Conservation (phyloP, 2,888 invertebrate species). For the Acleris laterana region DNA sequence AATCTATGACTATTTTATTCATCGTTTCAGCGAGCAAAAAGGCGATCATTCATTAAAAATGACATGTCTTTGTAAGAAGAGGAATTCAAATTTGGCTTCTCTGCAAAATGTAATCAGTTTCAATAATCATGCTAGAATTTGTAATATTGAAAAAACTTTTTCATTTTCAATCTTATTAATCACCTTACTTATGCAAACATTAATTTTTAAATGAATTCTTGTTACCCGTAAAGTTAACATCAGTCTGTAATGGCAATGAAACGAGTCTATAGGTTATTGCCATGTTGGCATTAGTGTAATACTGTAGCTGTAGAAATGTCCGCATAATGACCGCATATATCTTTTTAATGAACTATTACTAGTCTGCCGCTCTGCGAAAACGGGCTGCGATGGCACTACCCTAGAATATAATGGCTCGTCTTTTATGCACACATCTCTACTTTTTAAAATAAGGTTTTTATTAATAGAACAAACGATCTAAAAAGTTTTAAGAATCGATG, state of each 20-base stretch:
- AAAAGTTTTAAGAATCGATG: no score
- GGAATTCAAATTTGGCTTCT: not conserved
- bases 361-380: slow-evolving; percentile 67
- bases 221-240: not conserved
- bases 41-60: slow-evolving; percentile 27
- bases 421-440: slow-evolving; percentile 56
- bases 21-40: slow-evolving; percentile 11
- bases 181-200: no score
- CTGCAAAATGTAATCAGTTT: not conserved
- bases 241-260: slow-evolving; percentile 39
- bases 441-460: slow-evolving; percentile 55
- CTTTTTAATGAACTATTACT: slow-evolving; percentile 76
- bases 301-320: slow-evolving; percentile 60
- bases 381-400: slow-evolving; percentile 58
- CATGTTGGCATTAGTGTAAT: slow-evolving; percentile 61
- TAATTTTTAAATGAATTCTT: not conserved
- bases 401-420: slow-evolving; percentile 62
- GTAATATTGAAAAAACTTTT: not conserved
- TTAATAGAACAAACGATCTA: no score
- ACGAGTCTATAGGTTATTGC: slow-evolving; percentile 54
- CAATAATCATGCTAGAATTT: not conserved
- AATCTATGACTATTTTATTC: slow-evolving; percentile 25
- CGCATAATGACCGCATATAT: slow-evolving; percentile 76
- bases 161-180: no score
- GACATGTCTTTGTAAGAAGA: slow-evolving; percentile 4